Evolutionary conservation across 2,888 invertebrate species (phyloP), one percentile per base, ranked within the genome.

Genomic region (Clistopyga incitator): DNA sequence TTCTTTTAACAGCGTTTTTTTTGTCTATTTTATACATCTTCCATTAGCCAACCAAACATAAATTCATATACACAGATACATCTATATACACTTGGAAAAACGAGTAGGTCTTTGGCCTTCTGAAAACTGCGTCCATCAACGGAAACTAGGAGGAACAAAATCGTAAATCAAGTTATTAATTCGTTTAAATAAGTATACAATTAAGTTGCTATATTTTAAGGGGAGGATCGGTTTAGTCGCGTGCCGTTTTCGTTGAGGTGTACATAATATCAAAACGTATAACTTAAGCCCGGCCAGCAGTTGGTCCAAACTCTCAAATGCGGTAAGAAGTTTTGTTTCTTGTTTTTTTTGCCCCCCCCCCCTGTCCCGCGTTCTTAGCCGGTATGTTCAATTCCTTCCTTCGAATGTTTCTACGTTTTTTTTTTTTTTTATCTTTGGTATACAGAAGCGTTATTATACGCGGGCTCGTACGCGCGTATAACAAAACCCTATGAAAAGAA

Each of bases 31-130:
- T 83, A 79, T 67, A 77, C 80, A 76, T 76, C 38, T 74, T 47
- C 42, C 72, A 54, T 83, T 80, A 80, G 68, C 47, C 78, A 61
- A 84, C 78, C 75, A 84, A 86, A 84, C 70, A 56, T 78, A 81
- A 79, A 81, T 82, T 81, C 70, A 84, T 79, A 82, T 83, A 85
- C 82, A 68, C 78, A 80, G 82, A 84, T 79, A 82, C 78, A 78
- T 83, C 81, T 86, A 86, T 84, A 84, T 84, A 86, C 84, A 86
- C 52, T 56, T 56, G 18, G 38, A 56, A 29, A 50, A 67, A 67
- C n/a, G 38, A 10, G 38, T 34, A 38, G 11, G 25, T 59, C 23
- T 82, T 20, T 64, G 54, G 47, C 71, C 65, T 75, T 54, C 42
- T n/a, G 50, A 45, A 59, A 65, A 64, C 34, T 56, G 23, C 50